Base-by-base conservation (phyloP, 2,797 vertebrate species). In the Ctenopoma kingsleyae region DNA sequence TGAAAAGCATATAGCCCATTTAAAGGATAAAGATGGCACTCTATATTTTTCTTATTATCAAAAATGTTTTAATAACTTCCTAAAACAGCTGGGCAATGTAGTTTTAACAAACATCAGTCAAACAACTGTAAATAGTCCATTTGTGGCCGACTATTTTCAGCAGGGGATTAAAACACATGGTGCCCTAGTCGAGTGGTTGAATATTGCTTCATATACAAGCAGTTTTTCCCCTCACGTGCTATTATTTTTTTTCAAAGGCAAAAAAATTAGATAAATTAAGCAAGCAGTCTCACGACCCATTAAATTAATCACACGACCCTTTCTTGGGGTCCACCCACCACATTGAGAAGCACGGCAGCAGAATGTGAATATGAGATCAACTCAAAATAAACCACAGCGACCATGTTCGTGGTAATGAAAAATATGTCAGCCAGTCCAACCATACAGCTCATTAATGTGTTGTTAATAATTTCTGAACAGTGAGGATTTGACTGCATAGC, bases 1-100 rank as follows among this genome's bases (percentile, higher is more conserved):
- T 41, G 50, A 23, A 64, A n/a, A 46, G 32, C 15, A 23, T n/a
- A 40, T 56, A 54, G 20, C 9, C n/a, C 17, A 22, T 74, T 56
- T 43, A 57, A 41, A 57, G n/a, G 41, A 61, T 35, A n/a, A 43
- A 17, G 20, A 16, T 56, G n/a, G 6, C 0, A 2, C 22, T 51
- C 3, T n/a, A 6, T n/a, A 10, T 32, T 66, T 47, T 30, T 32
- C 4, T 27, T 36, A 36, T 40, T 47, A 13, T 63, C 13, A 44
- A 17, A 41, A 57, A 52, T 49, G 13, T 8, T 0, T 43, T 1
- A 50, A 48, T 43, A 15, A 32, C 35, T 36, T 36, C 35, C 11
- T 36, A 36, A 36, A 36, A 36, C 11, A 36, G 35, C 35, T 36
- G 10, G 35, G 9, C 35, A 30, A 8, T 44, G 35, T 53, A 30